phyloP scores from a whole-genome alignment of 2,888 invertebrate species.

The Habroteleia sp. region DNA sequence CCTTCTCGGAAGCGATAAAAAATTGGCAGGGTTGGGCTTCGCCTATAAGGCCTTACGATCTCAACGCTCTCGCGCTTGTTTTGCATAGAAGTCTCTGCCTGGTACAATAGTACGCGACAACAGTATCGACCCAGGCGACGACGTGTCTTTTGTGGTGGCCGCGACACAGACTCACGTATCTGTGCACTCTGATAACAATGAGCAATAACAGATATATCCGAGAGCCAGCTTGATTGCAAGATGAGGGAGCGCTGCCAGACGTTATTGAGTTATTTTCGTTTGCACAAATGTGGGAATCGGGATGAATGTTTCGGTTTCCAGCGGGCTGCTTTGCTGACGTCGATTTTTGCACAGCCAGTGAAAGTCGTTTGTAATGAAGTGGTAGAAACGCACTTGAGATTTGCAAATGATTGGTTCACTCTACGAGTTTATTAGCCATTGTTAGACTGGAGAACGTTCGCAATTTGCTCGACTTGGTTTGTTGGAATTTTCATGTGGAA shows the following conservation, averaged over 20 bases:
- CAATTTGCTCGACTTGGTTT: too few relatives aligned
- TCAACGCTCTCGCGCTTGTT: slow-evolving; percentile 68
- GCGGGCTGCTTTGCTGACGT: slow-evolving; percentile 16
- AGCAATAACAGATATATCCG: slow-evolving; percentile 21
- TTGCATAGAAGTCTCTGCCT: slow-evolving; percentile 70
- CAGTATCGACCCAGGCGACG: slow-evolving; percentile 68
- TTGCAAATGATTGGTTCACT: too few relatives aligned
- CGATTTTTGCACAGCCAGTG: too few relatives aligned
- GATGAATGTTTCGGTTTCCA: slow-evolving; percentile 10
- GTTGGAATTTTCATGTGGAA: too few relatives aligned
- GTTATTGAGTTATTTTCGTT: slow-evolving; percentile 11
- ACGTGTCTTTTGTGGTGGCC: slow-evolving; percentile 56
- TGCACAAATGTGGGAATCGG: slow-evolving; percentile 12
- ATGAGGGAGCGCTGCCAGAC: slow-evolving; percentile 1
- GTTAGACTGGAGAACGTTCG: too few relatives aligned
- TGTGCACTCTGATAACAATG: slow-evolving; percentile 9
- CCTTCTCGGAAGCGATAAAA: slow-evolving; percentile 72
- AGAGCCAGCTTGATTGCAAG: not conserved
- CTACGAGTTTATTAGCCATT: too few relatives aligned
- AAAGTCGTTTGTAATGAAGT: too few relatives aligned
- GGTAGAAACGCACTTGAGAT: too few relatives aligned
- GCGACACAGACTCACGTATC: slow-evolving; percentile 35
- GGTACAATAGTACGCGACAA: slow-evolving; percentile 73
- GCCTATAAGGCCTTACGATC: slow-evolving; percentile 75
- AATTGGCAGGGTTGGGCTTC: slow-evolving; percentile 53